These are phyloP conservation scores for Lithobates sylvaticus DNA, from an alignment of 2,797 vertebrate genomes.

Conservation along the genomic window DNA sequence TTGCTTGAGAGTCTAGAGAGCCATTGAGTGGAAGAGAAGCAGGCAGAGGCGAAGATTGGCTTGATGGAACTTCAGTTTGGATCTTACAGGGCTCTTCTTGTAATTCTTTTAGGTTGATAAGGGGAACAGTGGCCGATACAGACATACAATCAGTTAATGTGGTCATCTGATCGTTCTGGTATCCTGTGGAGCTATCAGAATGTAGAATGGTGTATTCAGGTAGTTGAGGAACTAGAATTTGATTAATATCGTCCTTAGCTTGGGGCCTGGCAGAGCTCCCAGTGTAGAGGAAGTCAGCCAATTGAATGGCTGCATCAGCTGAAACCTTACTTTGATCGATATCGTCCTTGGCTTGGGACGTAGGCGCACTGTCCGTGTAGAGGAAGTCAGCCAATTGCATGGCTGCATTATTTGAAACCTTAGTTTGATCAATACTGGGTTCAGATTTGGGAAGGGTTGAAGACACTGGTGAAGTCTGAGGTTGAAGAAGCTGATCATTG, in stretches of 20 bases:
- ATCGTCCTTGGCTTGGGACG: slow-evolving; percentile 52
- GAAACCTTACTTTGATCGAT: background rate
- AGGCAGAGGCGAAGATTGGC: slow-evolving; percentile 28
- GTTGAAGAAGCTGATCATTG: slow-evolving; percentile 46
- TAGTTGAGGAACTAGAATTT: background rate
- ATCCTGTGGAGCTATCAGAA: background rate
- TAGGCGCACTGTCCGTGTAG: too few relatives aligned
- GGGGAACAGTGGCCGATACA: background rate
- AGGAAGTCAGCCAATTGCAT: background rate
- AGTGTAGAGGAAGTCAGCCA: background rate
- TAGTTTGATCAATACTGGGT: slow-evolving; percentile 54
- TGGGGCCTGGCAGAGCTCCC: too few relatives aligned
- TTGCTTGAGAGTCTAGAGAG: background rate
- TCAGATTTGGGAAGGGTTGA: background rate
- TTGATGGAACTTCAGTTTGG: slow-evolving; percentile 34
- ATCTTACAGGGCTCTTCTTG: slow-evolving; percentile 42
- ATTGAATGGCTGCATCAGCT: too few relatives aligned
- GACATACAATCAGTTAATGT: background rate
- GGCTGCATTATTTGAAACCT: background rate
- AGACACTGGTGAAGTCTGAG: slow-evolving; percentile 21
- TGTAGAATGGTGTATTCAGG: background rate
- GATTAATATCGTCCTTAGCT: slow-evolving; percentile 52
- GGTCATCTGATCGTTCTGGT: background rate
- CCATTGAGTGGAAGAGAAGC: too few relatives aligned
- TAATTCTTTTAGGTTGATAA: background rate